Evolutionary conservation across 2,797 vertebrate genomes (phyloP), one percentile per base, ranked within the genome.

Genomic region (Cryptoblepharus egeriae): DNA sequence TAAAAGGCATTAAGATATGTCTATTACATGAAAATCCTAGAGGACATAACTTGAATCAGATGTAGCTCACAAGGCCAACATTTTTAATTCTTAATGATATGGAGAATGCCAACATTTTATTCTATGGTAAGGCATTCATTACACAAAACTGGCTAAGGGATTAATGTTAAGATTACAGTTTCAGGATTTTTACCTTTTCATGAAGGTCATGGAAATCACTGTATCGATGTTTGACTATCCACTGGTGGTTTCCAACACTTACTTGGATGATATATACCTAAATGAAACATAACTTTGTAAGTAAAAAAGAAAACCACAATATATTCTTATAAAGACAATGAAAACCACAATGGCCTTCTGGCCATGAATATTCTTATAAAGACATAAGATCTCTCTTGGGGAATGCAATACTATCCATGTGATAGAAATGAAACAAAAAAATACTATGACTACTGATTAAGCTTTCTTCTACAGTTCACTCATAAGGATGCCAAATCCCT

Each of bases 261-360:
- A 99, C 96, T 79, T 98, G 97, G 69, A 99, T 99, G 91, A 99
- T 93, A 87, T 99, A 99, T 9, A 99, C 99, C 99, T 99, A 92
- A 82, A 95, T 80, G 68, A 82, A 91, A 85, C 26, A 75, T 24
- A 87, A 2, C 86, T 58, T 20, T 80, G 42, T 64, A 83, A 26
- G 26, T 52, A 65, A 22, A 70, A 68, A 35, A 80, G 79, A 86
- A 76, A 57, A 2, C 39, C n/a, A 24, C 32, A 16, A 2, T 22
- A 63, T 52, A 49, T 13, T 65, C 71, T 75, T 2, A 55, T 8
- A 78, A n/a, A n/a, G n/a, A n/a, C n/a, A n/a, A n/a, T n/a, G n/a
- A n/a, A n/a, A n/a, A n/a, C n/a, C n/a, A n/a, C n/a, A n/a, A n/a
- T n/a, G n/a, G n/a, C n/a, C n/a, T n/a, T n/a, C n/a, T n/a, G n/a